Evolutionary conservation across 2,797 vertebrate genomes (phyloP), one percentile per base, ranked within the genome.

Genomic region (Enteromius mattozi): DNA sequence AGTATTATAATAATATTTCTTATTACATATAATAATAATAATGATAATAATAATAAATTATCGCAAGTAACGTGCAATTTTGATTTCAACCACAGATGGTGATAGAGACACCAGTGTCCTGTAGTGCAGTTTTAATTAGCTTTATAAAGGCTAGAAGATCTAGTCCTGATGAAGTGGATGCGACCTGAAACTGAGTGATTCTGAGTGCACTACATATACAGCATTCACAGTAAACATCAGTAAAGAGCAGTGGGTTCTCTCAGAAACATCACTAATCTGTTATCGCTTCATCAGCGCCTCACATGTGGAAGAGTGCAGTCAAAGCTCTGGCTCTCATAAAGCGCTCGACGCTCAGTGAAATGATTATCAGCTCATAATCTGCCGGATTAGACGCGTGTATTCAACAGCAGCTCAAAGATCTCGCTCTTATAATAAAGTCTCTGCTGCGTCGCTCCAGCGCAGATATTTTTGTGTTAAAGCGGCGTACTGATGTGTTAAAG

Each of bases 401-500:
- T 80, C 80, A 77, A 35, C 65, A 81, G 7, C 49, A 65, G 49
- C 83, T 86, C 88, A 88, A 90, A 47, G 17, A 88, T 89, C 78
- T 65, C 37, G 37, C 51, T 40, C 37, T 78, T 49, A 78, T 24
- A 70, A 85, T 35, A 75, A 63, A 86, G 51, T 82, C 83, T 82
- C 63, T 24, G 59, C 40, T 61, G 85, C 71, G 37, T 37, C 49
- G 68, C 84, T 86, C 49, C 49, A 81, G n/a, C 40, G n/a, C n/a
- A 35, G 74, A 72, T 85, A 69, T 83, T 82, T 81, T 35, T 63
- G 80, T 79, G 35, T 86, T 74, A 59, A 66, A 81, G 37, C n/a
- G 17, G 85, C 71, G 59, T 75, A 87, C 87, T 88, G 81, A 88
- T 86, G 87, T 86, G 81, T 82, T 85, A 85, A 90, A 90, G 86